phyloP scores from a whole-genome alignment of 2,888 invertebrate genomes.

The Lasioglossum lativentre region DNA sequence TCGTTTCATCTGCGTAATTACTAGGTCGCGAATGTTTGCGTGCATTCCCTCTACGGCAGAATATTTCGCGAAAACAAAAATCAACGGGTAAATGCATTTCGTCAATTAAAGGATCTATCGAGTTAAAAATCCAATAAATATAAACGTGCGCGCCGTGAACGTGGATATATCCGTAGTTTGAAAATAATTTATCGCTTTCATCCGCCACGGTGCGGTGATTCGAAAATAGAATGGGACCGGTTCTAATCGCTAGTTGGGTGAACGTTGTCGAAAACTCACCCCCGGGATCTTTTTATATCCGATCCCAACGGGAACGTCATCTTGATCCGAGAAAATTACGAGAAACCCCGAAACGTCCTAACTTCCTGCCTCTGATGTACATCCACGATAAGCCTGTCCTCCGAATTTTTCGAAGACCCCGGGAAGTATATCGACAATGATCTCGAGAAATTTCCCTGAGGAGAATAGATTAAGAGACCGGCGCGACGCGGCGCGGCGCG shows the following conservation, averaged over 20 bases:
- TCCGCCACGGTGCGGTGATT: background rate
- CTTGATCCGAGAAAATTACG: conserved; percentile 65
- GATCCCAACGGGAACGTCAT: conserved; percentile 45
- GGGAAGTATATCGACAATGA: conserved; percentile 43
- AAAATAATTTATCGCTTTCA: background rate
- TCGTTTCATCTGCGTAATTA: conserved; percentile 3
- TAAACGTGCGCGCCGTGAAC: background rate
- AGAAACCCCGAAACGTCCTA: conserved; percentile 37
- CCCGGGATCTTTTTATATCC: conserved; percentile 68
- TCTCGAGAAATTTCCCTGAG: conserved; percentile 53
- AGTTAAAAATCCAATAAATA: background rate
- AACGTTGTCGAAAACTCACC: conserved; percentile 64
- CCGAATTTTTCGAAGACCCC: conserved; percentile 46
- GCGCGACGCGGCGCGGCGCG: conserved; percentile 1
- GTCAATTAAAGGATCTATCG: background rate
- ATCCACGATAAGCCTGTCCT: conserved; percentile 54
- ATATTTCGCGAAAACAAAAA: background rate
- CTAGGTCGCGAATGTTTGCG: background rate
- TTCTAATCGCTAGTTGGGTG: conserved; percentile 62
- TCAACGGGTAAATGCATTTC: background rate
- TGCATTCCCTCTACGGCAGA: background rate
- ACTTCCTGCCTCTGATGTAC: conserved; percentile 53
- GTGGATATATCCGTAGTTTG: background rate
- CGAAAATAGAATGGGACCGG: background rate
- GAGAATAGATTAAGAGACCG: conserved; percentile 49